These are phyloP conservation scores for Phenganax stokvisi DNA, from an alignment of 92 coral and sea anemone genomes.

Conservation along the genomic window DNA sequence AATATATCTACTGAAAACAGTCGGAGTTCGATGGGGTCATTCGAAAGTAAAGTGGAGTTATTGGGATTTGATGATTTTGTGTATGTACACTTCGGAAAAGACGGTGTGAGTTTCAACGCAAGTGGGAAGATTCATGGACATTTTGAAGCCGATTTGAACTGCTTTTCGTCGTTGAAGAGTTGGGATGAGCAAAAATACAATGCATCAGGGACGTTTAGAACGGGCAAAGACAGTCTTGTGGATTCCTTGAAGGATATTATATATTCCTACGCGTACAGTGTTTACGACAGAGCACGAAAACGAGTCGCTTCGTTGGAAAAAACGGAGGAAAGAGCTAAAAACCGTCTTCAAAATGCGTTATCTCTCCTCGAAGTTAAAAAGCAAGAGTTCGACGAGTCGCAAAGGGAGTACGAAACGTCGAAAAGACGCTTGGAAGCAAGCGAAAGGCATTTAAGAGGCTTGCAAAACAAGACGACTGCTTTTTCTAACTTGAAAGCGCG, in stretches of 20 bases:
- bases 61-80: slow-evolving; percentile 14
- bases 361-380: neutral
- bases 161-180: slow-evolving; percentile 4
- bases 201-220: slow-evolving; percentile 8
- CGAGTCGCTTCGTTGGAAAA: neutral
- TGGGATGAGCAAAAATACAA: slow-evolving; percentile 11
- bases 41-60: slow-evolving; percentile 11
- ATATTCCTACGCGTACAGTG: neutral
- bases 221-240: neutral
- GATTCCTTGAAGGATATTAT: neutral
- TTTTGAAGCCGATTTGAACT: slow-evolving; percentile 13
- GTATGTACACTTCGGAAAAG: slow-evolving; percentile 5
- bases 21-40: slow-evolving; percentile 11
- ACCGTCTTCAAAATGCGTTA: slow-evolving; percentile 1
- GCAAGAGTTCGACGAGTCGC: slow-evolving; percentile 6
- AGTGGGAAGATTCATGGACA: slow-evolving; percentile 23
- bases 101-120: slow-evolving; percentile 14
- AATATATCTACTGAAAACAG: neutral
- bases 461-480: slow-evolving; percentile 18
- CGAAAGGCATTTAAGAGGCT: slow-evolving; percentile 19
- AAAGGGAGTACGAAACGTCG: neutral
- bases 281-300: slow-evolving; percentile 11
- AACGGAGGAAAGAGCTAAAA: slow-evolving; percentile 6
- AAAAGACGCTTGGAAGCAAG: slow-evolving; percentile 27
- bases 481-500: slow-evolving; percentile 29